Evolutionary conservation across 2,797 vertebrate species (phyloP).

Genomic region (Antennarius maculatus): DNA sequence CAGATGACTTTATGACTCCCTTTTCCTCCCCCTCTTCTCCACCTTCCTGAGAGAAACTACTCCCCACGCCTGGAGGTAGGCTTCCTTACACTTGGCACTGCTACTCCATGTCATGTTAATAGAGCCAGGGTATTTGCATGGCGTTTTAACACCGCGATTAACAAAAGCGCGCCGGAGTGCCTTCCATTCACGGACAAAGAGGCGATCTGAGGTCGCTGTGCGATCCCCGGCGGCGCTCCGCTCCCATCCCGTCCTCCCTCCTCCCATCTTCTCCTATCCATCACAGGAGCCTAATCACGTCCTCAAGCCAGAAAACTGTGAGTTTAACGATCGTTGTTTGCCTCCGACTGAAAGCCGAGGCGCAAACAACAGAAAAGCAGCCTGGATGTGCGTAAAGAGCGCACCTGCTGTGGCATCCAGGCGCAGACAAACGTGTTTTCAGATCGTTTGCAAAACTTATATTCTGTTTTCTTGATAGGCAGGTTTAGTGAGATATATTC

Average conservation of each 20-base stretch:
- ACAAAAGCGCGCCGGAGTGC: conserved; percentile 78
- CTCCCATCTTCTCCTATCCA: conserved; percentile 19
- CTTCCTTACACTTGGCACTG: conserved; percentile 69
- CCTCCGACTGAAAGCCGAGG: not conserved
- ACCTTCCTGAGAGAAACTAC: conserved; percentile 37
- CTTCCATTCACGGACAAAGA: conserved; percentile 63
- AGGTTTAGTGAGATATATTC: not conserved
- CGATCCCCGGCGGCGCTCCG: conserved; percentile 58
- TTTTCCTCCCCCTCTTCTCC: conserved; percentile 17
- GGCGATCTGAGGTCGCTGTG: conserved; percentile 25
- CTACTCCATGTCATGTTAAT: conserved; percentile 76
- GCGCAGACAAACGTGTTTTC: not conserved
- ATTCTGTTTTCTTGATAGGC: too few relatives aligned
- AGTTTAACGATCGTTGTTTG: conserved; percentile 2
- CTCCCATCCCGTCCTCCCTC: not conserved
- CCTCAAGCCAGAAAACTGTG: not conserved
- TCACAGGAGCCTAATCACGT: conserved; percentile 39
- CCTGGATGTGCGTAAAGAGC: not conserved
- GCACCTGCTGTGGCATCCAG: conserved; percentile 23
- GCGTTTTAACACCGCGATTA: conserved; percentile 74
- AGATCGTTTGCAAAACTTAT: not conserved
- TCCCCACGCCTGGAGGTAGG: conserved; percentile 63
- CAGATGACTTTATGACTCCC: conserved; percentile 80
- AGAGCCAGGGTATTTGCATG: conserved; percentile 68
- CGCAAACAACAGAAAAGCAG: not conserved